phyloP scores from a whole-genome alignment of 1,140 invertebrate genomes.

The Drosophila obscura region DNA sequence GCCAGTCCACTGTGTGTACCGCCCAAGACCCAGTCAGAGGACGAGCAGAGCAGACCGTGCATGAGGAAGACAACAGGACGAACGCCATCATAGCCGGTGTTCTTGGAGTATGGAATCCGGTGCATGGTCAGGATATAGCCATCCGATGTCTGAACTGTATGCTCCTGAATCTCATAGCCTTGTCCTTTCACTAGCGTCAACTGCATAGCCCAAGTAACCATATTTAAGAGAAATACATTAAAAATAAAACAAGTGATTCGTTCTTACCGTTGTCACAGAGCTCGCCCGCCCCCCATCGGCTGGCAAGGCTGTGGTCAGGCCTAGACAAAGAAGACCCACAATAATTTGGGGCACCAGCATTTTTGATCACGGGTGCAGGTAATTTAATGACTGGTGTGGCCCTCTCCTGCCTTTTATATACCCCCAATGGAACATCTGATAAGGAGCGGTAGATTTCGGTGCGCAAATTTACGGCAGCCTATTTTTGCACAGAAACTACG shows the following conservation, averaged over 20 bases:
- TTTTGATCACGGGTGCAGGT: conserved; percentile 24
- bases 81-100: conserved; percentile 32
- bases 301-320: conserved; percentile 39
- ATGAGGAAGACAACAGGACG: conserved; percentile 86
- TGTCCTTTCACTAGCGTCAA: conserved; percentile 40
- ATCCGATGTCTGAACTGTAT: conserved; percentile 88
- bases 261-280: conserved; percentile 56
- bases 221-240: neutral
- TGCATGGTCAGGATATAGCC: conserved; percentile 89
- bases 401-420: conserved; percentile 39
- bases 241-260: neutral
- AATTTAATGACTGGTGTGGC: conserved; percentile 27
- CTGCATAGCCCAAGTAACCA: conserved; percentile 12
- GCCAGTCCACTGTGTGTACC: conserved; percentile 87
- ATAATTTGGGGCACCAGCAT: conserved; percentile 47
- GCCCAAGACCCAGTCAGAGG: conserved; percentile 89
- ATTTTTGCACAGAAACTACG: conserved; percentile 30
- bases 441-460: conserved; percentile 31
- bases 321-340: conserved; percentile 24
- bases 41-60: conserved; percentile 90
- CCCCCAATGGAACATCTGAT: conserved; percentile 55
- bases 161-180: conserved; percentile 88
- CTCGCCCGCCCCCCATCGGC: conserved; percentile 47
- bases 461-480: conserved; percentile 44
- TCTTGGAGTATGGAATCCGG: conserved; percentile 85